Evolutionary conservation across 2,113 vertebrate species (phyloP), one percentile per base, ranked within the genome.

Genomic region (Mustelus asterias): DNA sequence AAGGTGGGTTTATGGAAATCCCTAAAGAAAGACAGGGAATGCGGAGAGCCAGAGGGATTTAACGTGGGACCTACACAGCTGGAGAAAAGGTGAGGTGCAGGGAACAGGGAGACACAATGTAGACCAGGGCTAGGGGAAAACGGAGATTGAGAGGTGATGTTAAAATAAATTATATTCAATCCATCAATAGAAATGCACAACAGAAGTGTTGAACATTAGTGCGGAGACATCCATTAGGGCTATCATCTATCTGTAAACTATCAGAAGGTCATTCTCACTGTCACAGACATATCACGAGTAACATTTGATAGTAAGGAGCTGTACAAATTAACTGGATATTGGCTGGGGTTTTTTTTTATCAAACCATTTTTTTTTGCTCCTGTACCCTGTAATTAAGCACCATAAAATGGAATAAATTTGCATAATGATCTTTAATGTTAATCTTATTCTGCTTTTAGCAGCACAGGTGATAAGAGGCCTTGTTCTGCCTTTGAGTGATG

Each of bases 381-480:
- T 83, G 44, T 83, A 41, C 37, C 80, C 89, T 93, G 89, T 65
- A 93, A 93, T 93, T 93, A 93, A 37, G 33, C 89, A 24, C n/a
- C 18, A 63, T 37, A 93, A 93, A 37, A 93, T 93, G 33, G 89
- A 65, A 93, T 93, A 93, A 93, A 93, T 93, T 65, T 93, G 89
- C 89, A 93, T n/a, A 67, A n/a, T 93, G n/a, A 67, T 93, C 89
- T 65, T 93, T 63, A 93, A 93, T 60, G 37, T 93, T 93, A 93
- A 93, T 93, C 89, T 65, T 93, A 65, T 93, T n/a, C 89, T 41
- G 60, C 33, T 93, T 65, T 93, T 63, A 93, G 89, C 9, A 37
- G n/a, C 16, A 9, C 3, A 90, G 88, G 89, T 65, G 89, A 93
- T 65, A 65, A 93, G 67, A 65, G 60, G 60, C n/a, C 6, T 93